Base-by-base conservation (phyloP, 1,140 invertebrate species). In the Acromyrmex charruanus region DNA sequence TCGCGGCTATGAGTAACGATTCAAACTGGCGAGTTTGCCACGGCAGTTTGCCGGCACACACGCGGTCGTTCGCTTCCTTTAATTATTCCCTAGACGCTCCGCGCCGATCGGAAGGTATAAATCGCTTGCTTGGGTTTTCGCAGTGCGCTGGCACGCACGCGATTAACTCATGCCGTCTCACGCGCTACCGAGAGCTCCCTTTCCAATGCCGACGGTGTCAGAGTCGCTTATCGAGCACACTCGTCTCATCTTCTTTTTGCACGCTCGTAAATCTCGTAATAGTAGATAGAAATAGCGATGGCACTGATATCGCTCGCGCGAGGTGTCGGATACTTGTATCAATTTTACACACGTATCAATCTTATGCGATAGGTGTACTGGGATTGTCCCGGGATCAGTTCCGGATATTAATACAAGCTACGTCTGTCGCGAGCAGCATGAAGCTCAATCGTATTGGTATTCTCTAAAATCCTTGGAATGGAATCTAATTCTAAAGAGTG, bases 11-110 rank as follows among this genome's bases (percentile, higher is more conserved):
- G 80, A 84, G 80, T 84, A 84, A 84, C 80, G 80, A 84, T 84
- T 63, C 77, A 53, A 31, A 35, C 39, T 25, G 14, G 72, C 87
- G 31, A 16, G 58, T 44, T 68, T 53, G 31, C 44, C 74, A 18
- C 1, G 28, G 55, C 21, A 21, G 25, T 28, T 31, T 10, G 53
- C 72, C 14, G 16, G 31, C 31, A 12, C 35, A n/a, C 65, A 25
- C 66, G 25, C 49, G 58, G 77, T 61, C 65, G 63, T 39, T 77
- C 89, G 59, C 58, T 88, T 75, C 85, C 75, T 77, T 90, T 90
- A 90, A 90, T 91, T 91, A 90, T 88, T 89, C 87, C 86, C 59
- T 55, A 63, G 87, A 86, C 77, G 85, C 35, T 90, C 85, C 81
- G 69, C 68, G 72, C 68, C 89, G 77, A 82, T 84, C 82, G 82